phyloP scores from a whole-genome alignment of 2,797 vertebrate species.

The Periparus ater region DNA sequence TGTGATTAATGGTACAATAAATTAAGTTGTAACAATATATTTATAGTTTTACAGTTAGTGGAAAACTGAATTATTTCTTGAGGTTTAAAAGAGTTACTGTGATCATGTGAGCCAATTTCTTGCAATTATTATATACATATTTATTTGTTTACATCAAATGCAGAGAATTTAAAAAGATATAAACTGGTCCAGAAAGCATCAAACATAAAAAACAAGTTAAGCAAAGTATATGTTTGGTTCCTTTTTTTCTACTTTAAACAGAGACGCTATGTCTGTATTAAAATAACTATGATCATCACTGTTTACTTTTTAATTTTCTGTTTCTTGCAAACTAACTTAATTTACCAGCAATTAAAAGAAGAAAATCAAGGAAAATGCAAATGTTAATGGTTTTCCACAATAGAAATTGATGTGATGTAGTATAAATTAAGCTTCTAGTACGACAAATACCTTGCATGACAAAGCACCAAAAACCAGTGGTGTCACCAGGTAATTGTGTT shows the following conservation, averaged over 20 bases:
- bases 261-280: neutral
- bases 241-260: neutral
- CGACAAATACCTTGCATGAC: neutral
- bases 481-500: neutral
- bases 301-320: neutral
- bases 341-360: neutral
- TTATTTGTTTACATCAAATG: neutral
- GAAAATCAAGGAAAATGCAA: neutral
- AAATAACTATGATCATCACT: neutral
- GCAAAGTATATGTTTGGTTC: neutral
- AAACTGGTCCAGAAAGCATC: neutral
- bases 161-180: neutral
- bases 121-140: neutral
- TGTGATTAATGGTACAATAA: neutral
- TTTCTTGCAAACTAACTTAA: neutral
- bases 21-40: neutral
- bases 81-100: neutral
- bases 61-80: neutral
- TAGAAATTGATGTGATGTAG: neutral
- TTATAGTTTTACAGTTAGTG: neutral
- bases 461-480: neutral
- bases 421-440: neutral
- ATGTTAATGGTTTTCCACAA: neutral
- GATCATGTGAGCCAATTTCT: neutral
- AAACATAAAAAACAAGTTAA: neutral